Conservation (phyloP, 2,113 vertebrate genomes). For the Catagonus wagneri region DNA sequence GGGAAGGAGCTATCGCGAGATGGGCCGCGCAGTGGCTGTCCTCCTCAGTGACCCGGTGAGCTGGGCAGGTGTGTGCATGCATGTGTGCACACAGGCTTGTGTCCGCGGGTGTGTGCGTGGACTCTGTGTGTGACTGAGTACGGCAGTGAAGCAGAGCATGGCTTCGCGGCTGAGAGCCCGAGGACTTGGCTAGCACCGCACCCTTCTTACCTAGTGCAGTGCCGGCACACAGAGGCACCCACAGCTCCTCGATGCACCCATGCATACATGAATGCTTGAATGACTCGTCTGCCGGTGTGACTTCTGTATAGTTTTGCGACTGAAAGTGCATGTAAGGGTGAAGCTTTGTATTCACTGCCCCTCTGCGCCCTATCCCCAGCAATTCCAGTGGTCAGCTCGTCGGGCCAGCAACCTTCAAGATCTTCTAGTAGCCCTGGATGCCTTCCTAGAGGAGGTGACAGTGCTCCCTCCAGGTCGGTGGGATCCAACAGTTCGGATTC, state of each 20-base stretch:
- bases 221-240: background rate
- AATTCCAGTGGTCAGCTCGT: conserved; percentile 85
- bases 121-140: background rate
- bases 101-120: background rate
- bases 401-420: conserved; percentile 83
- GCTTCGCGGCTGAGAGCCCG: background rate
- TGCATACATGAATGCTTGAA: background rate
- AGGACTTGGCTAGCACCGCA: background rate
- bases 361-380: conserved; percentile 73
- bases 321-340: background rate
- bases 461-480: conserved; percentile 89
- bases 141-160: background rate
- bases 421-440: conserved; percentile 86
- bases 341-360: background rate
- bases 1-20: conserved; percentile 84
- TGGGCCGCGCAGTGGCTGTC: conserved; percentile 88
- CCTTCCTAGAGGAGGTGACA: conserved; percentile 86
- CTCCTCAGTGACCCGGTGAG: conserved; percentile 89
- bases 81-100: background rate
- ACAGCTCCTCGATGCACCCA: background rate
- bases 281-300: background rate
- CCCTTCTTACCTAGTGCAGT: background rate
- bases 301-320: conserved; percentile 33
- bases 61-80: background rate
- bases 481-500: conserved; percentile 87